Conservation (phyloP, 2,113 vertebrate species). For the Erpornis zantholeuca region DNA sequence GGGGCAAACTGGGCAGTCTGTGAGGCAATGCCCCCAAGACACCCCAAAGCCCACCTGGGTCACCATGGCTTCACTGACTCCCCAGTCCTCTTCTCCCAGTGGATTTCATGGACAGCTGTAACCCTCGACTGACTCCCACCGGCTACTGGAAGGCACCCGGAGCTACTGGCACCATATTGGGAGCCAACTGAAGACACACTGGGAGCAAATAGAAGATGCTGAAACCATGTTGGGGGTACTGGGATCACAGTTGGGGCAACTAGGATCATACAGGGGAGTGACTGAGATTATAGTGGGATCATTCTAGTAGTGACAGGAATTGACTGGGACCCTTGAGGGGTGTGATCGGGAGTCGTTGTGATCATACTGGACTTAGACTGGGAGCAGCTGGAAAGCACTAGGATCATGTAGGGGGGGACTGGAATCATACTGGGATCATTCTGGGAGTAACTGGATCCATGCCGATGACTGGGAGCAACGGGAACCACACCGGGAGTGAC, state of each 20-base stretch:
- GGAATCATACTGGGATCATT: neutral
- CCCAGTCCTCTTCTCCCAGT: neutral
- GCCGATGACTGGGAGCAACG: neutral
- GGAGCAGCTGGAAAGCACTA: neutral
- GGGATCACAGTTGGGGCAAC: neutral
- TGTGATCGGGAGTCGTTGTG: neutral
- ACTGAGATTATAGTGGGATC: neutral
- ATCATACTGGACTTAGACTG: neutral
- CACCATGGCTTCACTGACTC: neutral
- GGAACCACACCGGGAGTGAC: no score
- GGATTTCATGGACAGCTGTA: neutral
- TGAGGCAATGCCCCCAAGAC: neutral
- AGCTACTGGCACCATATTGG: neutral
- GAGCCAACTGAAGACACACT: neutral
- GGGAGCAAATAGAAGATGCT: neutral
- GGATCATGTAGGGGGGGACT: neutral
- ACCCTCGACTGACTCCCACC: neutral
- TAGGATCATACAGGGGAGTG: neutral
- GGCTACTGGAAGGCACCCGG: neutral
- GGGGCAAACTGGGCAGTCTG: neutral
- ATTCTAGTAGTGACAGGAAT: neutral
- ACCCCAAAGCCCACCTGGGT: neutral
- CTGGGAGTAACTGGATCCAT: neutral
- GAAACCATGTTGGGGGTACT: neutral
- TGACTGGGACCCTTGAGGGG: neutral